Evolutionary conservation across 2,888 invertebrate genomes (phyloP), one percentile per base, ranked within the genome.

Genomic region (Teleiodes luculella): DNA sequence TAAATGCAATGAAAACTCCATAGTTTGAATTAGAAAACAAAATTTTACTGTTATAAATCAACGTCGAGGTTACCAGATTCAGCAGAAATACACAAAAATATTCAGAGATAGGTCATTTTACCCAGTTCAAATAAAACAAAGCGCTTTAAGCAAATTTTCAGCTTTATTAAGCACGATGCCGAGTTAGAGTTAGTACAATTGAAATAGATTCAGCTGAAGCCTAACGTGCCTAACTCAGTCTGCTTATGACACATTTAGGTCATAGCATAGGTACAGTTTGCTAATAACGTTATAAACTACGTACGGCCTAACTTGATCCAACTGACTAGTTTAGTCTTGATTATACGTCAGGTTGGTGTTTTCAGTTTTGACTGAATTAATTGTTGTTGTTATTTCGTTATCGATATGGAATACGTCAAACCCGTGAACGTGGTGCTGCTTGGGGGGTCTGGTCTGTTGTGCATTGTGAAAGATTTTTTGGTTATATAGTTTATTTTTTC

Each of bases 111-210:
- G 18, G 11, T 11, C 18, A 41, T 41, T 41, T n/a, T 18, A 20
- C 18, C 11, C 20, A 18, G 10, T 18, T 41, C 18, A 41, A 31
- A 31, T 24, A 10, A 2, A 41, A 18, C 18, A 41, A 20, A 20
- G 39, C 20, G 39, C 18, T 41, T 10, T 41, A 41, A 41, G 39
- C 39, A 41, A 41, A 41, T 41, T 41, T 41, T 41, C 39, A 11
- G 39, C 39, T 20, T 20, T 41, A 41, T 41, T 41, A 18, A 18
- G 18, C 39, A 5, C 39, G 5, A 41, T 41, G 18, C 11, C 8
- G 11, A 20, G 11, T 7, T 8, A 10, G n/a, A n/a, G 39, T 18
- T 41, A 11, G 39, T 5, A 18, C 43, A 43, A 20, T 28, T 43
- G 1, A 43, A 43, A 43, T 43, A 43, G n/a, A 43, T 43, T 43